A percentile compares a stretch with the other conserved stretches of the same genome.
Evolutionary conservation across 2,888 invertebrate genomes (phyloP).

Genomic region (Eupithecia insigniata): DNA sequence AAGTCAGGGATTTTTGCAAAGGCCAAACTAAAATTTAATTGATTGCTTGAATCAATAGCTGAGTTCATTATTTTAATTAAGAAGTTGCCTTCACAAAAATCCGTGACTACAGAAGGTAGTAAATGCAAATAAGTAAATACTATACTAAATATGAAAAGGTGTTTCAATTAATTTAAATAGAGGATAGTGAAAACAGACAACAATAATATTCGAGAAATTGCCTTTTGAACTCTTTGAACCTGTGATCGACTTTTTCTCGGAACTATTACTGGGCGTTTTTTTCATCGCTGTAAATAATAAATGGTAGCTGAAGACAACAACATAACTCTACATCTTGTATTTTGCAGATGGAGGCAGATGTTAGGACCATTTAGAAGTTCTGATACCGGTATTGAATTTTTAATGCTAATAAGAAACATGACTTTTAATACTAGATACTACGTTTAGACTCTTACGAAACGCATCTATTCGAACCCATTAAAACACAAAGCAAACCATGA

Average conservation of each 20-base stretch:
- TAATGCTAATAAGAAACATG: not conserved
- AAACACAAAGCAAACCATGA: not conserved
- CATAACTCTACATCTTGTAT: not conserved
- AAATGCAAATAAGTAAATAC: not conserved
- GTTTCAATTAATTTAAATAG: not conserved
- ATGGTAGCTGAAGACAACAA: not conserved
- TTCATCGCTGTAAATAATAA: slow-evolving; percentile 42
- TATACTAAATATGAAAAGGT: not conserved
- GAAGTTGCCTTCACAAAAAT: not conserved
- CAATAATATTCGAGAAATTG: slow-evolving; percentile 12
- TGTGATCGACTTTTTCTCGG: slow-evolving; percentile 38
- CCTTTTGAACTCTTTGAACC: slow-evolving; percentile 37
- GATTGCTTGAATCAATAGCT: not conserved
- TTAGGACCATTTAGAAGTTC: not conserved
- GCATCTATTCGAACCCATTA: not conserved
- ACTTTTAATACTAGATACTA: not conserved
- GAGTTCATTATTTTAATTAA: no score
- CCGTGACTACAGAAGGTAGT: not conserved
- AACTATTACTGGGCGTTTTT: slow-evolving; percentile 40
- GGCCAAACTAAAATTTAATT: not conserved
- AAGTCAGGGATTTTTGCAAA: not conserved
- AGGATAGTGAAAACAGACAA: slow-evolving; percentile 5
- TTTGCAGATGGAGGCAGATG: not conserved
- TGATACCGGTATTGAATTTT: not conserved
- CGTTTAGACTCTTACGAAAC: not conserved